Conservation (phyloP, 2,113 vertebrate species). For the Semicossyphus pulcher region DNA sequence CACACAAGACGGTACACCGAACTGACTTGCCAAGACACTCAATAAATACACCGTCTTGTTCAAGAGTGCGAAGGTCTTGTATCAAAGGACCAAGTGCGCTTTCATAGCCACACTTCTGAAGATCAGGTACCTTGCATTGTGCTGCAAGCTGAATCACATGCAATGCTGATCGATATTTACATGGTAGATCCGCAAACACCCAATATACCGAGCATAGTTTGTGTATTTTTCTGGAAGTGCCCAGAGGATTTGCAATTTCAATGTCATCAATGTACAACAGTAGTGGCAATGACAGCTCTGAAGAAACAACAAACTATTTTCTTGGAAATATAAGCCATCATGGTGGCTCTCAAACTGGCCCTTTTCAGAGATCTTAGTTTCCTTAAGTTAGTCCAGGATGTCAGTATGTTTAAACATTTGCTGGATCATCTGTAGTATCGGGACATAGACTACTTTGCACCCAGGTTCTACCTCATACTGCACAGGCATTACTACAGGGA, state of each 20-base stretch:
- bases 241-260: background rate
- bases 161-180: background rate
- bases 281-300: no score
- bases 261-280: no score
- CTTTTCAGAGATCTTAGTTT: no score
- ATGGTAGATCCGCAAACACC: background rate
- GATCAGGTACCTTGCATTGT: background rate
- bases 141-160: background rate
- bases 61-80: background rate
- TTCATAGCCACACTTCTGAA: background rate
- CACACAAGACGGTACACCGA: background rate
- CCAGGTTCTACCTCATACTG: no score
- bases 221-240: background rate
- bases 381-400: no score
- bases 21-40: background rate
- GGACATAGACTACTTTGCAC: no score
- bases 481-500: background rate
- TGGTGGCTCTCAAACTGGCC: no score
- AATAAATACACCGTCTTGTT: background rate
- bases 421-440: no score
- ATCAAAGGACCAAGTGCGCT: background rate
- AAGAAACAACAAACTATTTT: no score
- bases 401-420: no score
- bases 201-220: background rate
- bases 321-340: no score